Percentiles rank a stretch among this genome's conserved stretches.
Conservation (phyloP, 23 tunicate genomes). For the Trididemnum nubilum region DNA sequence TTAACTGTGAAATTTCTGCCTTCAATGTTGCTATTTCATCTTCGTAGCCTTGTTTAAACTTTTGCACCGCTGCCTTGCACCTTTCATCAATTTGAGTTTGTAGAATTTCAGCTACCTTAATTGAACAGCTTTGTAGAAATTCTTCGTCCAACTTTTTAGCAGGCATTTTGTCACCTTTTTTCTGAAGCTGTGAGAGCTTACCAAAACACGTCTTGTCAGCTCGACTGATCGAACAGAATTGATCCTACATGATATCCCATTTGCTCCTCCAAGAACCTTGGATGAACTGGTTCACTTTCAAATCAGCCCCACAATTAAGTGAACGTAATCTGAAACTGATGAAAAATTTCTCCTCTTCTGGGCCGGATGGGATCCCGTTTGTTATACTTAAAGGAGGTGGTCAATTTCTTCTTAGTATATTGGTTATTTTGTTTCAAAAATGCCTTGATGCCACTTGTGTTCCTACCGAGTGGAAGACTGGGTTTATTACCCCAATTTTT, state of each 20-base stretch:
- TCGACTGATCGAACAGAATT: too few species aligned
- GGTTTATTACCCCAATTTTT: constrained; percentile 4
- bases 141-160: too few species aligned
- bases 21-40: too few species aligned
- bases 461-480: constrained; percentile 11
- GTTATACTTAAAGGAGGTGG: not conserved
- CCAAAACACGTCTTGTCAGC: too few species aligned
- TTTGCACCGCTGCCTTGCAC: too few species aligned
- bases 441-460: not conserved
- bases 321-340: not conserved
- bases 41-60: too few species aligned
- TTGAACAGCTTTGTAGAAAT: too few species aligned
- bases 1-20: too few species aligned
- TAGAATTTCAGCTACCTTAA: too few species aligned
- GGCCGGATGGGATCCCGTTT: constrained; percentile 10
- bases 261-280: not conserved
- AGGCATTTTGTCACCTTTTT: too few species aligned
- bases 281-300: not conserved
- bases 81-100: too few species aligned
- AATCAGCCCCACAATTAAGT: not conserved
- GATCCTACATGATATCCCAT: not conserved
- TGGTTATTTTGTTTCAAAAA: not conserved
- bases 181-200: too few species aligned
- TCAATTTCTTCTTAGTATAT: not conserved
- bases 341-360: not conserved